Base-by-base conservation (phyloP, 2,888 invertebrate species). In the Epinotia ramella region DNA sequence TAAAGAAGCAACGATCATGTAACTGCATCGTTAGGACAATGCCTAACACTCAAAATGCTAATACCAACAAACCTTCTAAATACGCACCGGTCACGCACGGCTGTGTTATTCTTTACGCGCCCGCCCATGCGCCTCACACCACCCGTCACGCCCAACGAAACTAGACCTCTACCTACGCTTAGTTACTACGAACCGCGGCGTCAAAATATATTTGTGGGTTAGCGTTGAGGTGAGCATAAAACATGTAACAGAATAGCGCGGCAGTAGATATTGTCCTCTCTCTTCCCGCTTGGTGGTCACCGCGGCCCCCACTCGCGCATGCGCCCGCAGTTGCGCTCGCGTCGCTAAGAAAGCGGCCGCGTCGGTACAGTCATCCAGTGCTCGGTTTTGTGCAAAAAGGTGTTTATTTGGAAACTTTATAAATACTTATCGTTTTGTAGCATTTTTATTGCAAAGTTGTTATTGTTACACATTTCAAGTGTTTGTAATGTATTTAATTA, bases 211-310 rank as follows among this genome's bases (percentile, higher is more conserved):
- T 33, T 33, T 33, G 33, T 7, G 33, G 33, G 33, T 33, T 6
- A 33, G 33, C 33, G 33, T 33, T 33, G 7, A 33, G 33, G 33
- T 33, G 33, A 33, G 33, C 33, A 0, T 33, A 33, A 33, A 33
- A 33, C 33, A 33, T 7, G 33, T 33, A 53, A 53, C 11, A 44
- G 6, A 20, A 20, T 12, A 24, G 12, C 3, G 44, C 2, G 5
- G 5, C 1, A 33, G 59, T 28, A 9, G 12, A 44, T 20, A 69
- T 44, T 69, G 44, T 72, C 72, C 73, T 69, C 64, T 59, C 74
- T 40, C 68, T 69, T 64, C 65, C 75, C 73, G 53, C 75, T 53
- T 62, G 76, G 62, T 81, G 83, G 83, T 75, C 80, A 80, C 79
- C 78, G 77, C 78, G 76, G 53, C 73, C 73, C 81, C 78, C 79